Base-by-base conservation (phyloP, 2,113 vertebrate genomes). In the Salvelinus namaycush region DNA sequence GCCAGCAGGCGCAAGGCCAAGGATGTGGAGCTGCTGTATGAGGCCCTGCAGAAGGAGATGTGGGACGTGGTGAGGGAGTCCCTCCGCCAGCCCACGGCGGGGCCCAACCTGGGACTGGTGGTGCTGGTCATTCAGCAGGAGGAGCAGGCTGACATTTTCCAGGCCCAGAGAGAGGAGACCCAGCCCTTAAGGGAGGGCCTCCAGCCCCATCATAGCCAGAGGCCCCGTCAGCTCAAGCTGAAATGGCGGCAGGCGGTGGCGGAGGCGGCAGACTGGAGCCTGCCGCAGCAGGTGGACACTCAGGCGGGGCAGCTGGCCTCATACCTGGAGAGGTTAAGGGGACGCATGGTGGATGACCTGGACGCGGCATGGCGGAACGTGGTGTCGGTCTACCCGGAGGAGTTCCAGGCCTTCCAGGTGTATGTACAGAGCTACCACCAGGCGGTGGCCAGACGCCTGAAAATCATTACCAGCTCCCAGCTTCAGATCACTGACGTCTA, bases 1-100 rank as follows among this genome's bases (percentile, higher is more conserved):
- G 87, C 92, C 0, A 80, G 91, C 3, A 87, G 93, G 14, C 93
- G 96, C 20, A 95, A 95, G 74, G 94, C 89, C 0, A 95, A 96
- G 74, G 96, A 97, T 9, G 95, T 97, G 80, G 93, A 95, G 2
- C 92, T 97, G 70, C 93, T 97, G 7, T 97, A 97, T 5, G 93
- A 96, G 79, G 96, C 95, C 0, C 88, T 97, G 88, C 94, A 95
- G 88, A 93, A 86, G 26, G 95, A 97, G 86, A 95, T 97, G 87
- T 95, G 95, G 95, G 95, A 94, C 0, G 93, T 97, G 60, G 92
- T 96, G 76, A 91, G 91, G 0, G 96, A 97, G 79, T 93, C 96
- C 0, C 93, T 97, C 62, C 92, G 93, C 0, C 90, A 93, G 44
- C 90, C 93, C 0, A 92, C 90, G 6, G 92, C 90, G 0, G 91